Percentiles rank a stretch among this genome's conserved stretches.
These are phyloP conservation scores for Chrysopa pallens DNA, from an alignment of 1,140 invertebrate genomes.

Conservation along the genomic window DNA sequence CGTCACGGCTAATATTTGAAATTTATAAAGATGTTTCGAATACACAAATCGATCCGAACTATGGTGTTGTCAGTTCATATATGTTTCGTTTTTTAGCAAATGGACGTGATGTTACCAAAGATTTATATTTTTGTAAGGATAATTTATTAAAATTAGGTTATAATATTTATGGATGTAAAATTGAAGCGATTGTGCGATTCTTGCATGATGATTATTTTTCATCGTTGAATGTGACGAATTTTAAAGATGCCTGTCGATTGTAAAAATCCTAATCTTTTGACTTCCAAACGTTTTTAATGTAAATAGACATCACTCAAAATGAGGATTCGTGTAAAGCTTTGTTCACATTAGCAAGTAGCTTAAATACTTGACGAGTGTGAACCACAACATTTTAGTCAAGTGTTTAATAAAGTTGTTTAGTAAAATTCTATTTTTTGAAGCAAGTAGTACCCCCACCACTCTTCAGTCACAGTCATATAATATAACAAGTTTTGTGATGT, in stretches of 20 bases:
- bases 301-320: too few species aligned
- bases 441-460: too few species aligned
- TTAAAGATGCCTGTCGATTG: constrained; percentile 54
- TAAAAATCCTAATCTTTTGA: neutral
- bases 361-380: too few species aligned
- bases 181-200: constrained; percentile 68
- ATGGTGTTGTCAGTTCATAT: constrained; percentile 34
- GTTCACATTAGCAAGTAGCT: too few species aligned
- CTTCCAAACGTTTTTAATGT: too few species aligned
- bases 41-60: constrained; percentile 16
- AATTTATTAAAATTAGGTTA: constrained; percentile 28
- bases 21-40: constrained; percentile 36
- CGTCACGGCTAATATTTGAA: constrained; percentile 71
- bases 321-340: too few species aligned
- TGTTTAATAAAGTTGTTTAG: too few species aligned
- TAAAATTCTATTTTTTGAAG: too few species aligned
- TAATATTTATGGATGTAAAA: constrained; percentile 50
- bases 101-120: constrained; percentile 68
- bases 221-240: constrained; percentile 63
- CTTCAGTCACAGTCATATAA: too few species aligned
- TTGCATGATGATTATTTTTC: constrained; percentile 71
- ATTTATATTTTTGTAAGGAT: constrained; percentile 58
- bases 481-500: too few species aligned
- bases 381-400: too few species aligned
- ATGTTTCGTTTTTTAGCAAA: constrained; percentile 73